Conservation (phyloP, 2,797 vertebrate genomes). For the Nannoperca obscura region DNA sequence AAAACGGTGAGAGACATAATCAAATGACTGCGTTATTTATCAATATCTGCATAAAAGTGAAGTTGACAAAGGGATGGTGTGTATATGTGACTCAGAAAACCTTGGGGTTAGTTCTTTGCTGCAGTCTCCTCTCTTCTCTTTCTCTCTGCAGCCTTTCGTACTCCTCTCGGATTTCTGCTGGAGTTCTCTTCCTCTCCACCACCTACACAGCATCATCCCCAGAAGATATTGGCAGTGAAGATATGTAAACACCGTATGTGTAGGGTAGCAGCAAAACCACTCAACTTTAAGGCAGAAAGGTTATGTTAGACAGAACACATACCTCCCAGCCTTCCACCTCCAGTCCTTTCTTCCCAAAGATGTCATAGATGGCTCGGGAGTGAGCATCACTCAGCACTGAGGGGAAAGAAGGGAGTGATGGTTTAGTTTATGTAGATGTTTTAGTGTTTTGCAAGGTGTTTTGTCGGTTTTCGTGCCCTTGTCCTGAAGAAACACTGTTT, state of each 20-base stretch:
- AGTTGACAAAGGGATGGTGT: conserved; percentile 1
- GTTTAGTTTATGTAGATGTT: neutral
- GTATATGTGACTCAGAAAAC: conserved; percentile 73
- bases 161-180: conserved; percentile 96
- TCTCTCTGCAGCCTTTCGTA: conserved; percentile 96
- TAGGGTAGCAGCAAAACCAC: neutral
- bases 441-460: neutral
- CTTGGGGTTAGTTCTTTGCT: conserved; percentile 99
- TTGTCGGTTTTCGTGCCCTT: neutral
- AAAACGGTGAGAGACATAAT: neutral
- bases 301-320: conserved; percentile 57
- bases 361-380: conserved; percentile 97
- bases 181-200: conserved; percentile 95
- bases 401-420: neutral
- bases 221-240: conserved; percentile 3
- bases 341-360: conserved; percentile 97
- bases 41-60: conserved; percentile 2
- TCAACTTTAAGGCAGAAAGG: neutral
- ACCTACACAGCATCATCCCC: conserved; percentile 82
- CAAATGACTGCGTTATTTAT: neutral
- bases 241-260: neutral
- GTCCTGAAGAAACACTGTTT: neutral
- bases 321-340: conserved; percentile 99
- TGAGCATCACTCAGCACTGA: conserved; percentile 96
- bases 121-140: conserved; percentile 94